A percentile compares a stretch with the other conserved stretches of the same genome.
Conservation (phyloP, 2,797 vertebrate species). For the Sibirionetta formosa region DNA sequence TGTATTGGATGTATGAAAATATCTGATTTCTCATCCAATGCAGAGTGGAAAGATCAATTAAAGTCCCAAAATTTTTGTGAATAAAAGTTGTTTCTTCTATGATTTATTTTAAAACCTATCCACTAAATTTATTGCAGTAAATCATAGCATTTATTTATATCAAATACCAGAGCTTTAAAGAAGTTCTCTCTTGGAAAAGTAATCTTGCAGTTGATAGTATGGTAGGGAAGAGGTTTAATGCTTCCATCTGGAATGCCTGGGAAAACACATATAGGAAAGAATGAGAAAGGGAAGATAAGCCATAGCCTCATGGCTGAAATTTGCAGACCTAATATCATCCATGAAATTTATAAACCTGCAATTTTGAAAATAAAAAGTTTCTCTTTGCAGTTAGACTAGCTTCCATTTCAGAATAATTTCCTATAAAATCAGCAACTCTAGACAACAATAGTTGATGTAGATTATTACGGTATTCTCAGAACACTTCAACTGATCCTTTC, state of each 20-base stretch:
- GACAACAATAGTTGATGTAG: background rate
- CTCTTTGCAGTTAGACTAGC: background rate
- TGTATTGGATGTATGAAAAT: background rate
- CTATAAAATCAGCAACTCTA: background rate
- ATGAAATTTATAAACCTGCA: background rate
- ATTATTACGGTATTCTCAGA: background rate
- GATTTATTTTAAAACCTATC: background rate
- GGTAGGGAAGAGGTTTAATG: background rate
- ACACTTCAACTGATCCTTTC: background rate
- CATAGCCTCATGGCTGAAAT: background rate
- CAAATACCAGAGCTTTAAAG: background rate
- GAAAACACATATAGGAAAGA: background rate
- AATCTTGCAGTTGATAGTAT: background rate
- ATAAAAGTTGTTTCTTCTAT: background rate
- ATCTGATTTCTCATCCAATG: background rate
- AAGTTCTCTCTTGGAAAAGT: background rate
- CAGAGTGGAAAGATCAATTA: background rate
- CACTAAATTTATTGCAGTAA: background rate
- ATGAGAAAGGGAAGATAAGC: background rate
- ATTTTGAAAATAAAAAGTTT: background rate
- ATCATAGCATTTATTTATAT: background rate
- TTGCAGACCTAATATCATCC: background rate
- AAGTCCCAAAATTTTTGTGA: background rate
- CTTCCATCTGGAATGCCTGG: background rate
- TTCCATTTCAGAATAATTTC: background rate